Evolutionary conservation across 2,113 vertebrate genomes (phyloP).

Genomic region (Lagopus leucura): DNA sequence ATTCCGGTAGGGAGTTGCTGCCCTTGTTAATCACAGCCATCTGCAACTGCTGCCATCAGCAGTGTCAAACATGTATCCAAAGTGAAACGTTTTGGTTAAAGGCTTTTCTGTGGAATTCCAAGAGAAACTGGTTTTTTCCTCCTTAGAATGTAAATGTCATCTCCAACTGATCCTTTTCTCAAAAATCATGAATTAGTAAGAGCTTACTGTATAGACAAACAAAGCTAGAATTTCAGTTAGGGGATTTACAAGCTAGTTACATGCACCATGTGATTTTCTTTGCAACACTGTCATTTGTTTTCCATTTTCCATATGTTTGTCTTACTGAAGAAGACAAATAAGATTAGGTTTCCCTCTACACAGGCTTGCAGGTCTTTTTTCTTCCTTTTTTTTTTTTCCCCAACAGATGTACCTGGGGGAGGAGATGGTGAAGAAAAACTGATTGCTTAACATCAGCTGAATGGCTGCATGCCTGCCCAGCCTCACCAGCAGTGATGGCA

Average conservation of each 20-base stretch:
- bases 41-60: background rate
- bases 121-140: background rate
- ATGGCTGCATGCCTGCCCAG: background rate
- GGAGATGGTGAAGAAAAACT: background rate
- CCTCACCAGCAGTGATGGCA: too few relatives aligned
- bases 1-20: background rate
- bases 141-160: background rate
- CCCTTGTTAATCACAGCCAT: background rate
- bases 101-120: background rate
- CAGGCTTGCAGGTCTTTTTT: background rate
- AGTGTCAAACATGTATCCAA: background rate
- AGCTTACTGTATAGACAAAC: background rate
- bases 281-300: background rate
- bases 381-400: background rate
- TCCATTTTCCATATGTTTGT: background rate
- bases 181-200: background rate
- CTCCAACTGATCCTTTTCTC: background rate
- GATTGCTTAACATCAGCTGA: background rate
- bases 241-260: background rate
- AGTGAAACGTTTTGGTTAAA: background rate
- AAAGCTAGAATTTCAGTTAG: background rate
- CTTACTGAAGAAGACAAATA: background rate
- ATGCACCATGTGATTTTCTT: background rate
- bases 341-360: background rate
- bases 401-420: background rate